These are phyloP conservation scores for Baryphthengus martii DNA, from an alignment of 2,113 vertebrate genomes.

Conservation along the genomic window DNA sequence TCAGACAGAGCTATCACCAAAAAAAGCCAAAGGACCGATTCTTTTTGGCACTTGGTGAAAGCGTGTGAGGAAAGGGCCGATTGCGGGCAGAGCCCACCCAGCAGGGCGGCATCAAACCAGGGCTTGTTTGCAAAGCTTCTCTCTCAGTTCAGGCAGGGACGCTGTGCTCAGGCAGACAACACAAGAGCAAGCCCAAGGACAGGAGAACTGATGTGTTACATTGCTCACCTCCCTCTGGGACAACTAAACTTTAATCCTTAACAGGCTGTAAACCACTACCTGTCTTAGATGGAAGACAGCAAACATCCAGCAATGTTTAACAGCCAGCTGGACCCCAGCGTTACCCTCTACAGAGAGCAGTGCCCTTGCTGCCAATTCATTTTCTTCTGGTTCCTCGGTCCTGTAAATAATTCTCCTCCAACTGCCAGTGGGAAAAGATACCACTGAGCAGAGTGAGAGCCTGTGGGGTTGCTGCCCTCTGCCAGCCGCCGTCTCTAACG, in stretches of 20 bases:
- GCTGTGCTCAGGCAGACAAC: not conserved
- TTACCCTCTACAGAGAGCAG: not conserved
- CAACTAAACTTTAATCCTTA: not conserved
- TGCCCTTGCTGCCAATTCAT: not conserved
- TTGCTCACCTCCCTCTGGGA: not conserved
- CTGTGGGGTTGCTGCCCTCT: constrained; percentile 33
- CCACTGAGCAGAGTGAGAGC: not conserved
- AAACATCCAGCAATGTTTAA: not conserved
- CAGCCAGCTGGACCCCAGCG: not conserved
- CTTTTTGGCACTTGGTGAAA: not conserved
- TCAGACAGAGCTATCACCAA: not conserved
- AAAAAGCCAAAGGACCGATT: not conserved
- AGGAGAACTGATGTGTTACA: not conserved
- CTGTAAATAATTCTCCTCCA: not conserved
- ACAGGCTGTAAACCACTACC: not conserved
- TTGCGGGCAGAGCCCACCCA: not conserved
- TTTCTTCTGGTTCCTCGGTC: not conserved
- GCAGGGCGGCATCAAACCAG: not conserved
- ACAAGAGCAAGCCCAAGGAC: not conserved
- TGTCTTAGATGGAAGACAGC: not conserved
- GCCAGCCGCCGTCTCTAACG: not conserved
- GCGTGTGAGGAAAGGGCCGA: not conserved
- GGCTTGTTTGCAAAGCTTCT: not conserved
- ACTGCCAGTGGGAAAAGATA: not conserved
- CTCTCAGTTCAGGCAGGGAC: not conserved